These are phyloP conservation scores for Ips typographus DNA, from an alignment of 1,140 invertebrate species.

Conservation along the genomic window DNA sequence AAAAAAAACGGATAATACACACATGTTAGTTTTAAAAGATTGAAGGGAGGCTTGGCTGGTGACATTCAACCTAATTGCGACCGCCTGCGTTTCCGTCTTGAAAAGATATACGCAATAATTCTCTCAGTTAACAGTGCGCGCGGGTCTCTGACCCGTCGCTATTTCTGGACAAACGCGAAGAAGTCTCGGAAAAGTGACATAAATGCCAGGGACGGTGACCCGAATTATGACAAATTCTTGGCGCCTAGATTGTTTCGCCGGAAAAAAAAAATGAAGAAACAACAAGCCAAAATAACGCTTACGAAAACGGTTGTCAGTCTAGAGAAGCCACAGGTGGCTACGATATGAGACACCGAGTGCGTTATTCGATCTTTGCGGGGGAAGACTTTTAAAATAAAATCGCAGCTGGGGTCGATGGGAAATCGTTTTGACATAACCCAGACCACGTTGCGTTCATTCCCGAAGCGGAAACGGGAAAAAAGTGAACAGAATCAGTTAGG, in stretches of 20 bases:
- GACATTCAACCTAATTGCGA: neutral
- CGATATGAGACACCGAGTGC: no score
- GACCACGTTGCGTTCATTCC: no score
- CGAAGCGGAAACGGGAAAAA: neutral
- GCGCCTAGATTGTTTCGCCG: slow-evolving; percentile 9
- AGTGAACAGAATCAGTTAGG: slow-evolving; percentile 2
- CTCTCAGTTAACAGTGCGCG: neutral
- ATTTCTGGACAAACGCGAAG: slow-evolving; percentile 17
- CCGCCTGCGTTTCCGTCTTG: neutral
- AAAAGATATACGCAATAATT: slow-evolving; percentile 3
- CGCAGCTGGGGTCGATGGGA: no score
- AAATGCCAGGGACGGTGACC: slow-evolving; percentile 21
- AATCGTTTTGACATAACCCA: no score
- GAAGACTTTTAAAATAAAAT: no score
- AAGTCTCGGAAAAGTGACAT: slow-evolving; percentile 24
- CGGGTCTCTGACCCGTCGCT: slow-evolving; percentile 13
- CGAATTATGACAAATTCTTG: slow-evolving; percentile 30
- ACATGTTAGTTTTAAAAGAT: neutral
- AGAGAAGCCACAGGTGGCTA: no score
- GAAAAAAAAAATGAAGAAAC: no score
- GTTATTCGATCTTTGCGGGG: no score
- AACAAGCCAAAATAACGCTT: no score
- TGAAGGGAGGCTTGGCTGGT: neutral
- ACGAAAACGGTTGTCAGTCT: no score
- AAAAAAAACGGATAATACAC: neutral